Base-by-base conservation (phyloP, 2,113 vertebrate genomes). In the Prochilodus magdalenae region DNA sequence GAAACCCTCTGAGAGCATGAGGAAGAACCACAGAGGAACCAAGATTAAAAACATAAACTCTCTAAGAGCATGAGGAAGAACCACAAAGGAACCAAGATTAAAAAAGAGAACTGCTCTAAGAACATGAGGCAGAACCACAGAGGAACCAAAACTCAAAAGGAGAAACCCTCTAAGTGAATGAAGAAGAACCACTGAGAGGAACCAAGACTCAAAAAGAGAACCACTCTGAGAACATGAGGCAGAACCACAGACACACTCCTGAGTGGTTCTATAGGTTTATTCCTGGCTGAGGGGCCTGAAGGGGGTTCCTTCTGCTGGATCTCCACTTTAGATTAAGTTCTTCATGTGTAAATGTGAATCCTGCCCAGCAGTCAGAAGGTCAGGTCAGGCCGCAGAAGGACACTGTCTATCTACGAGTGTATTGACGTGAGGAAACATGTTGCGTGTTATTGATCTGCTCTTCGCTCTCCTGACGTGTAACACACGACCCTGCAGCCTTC, bases 401-500 rank as follows among this genome's bases (percentile, higher is more conserved):
- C 84, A 92, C 85, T 88, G 85, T 85, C 86, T 79, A 81, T 60
- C 79, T 75, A 87, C 85, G 87, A 84, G 82, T 79, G 81, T 85
- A 90, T 86, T 87, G 88, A 81, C 86, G 75, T 88, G 55, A 73
- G 86, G 88, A 84, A 85, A 87, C 29, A 27, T 85, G 82, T 65
- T 66, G 84, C 88, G 80, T 89, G 86, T 89, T 82, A 93, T 92
- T 89, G 92, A 93, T 93, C 92, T 92, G 62, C 83, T 86, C 60
- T 80, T 81, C 75, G 60, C 90, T 87, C 85, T 88, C 87, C 84
- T 90, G 86, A 86, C 87, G 86, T 51, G 26, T 86, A 80, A 7
- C 30, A 29, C 51, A 40, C 40, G 84, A 82, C 73, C 71, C 69
- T 22, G 63, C 62, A 77, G 86, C 85, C 84, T 86, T 79, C 71